Conservation (phyloP, 1,140 invertebrate species). For the Drosophila bocqueti region DNA sequence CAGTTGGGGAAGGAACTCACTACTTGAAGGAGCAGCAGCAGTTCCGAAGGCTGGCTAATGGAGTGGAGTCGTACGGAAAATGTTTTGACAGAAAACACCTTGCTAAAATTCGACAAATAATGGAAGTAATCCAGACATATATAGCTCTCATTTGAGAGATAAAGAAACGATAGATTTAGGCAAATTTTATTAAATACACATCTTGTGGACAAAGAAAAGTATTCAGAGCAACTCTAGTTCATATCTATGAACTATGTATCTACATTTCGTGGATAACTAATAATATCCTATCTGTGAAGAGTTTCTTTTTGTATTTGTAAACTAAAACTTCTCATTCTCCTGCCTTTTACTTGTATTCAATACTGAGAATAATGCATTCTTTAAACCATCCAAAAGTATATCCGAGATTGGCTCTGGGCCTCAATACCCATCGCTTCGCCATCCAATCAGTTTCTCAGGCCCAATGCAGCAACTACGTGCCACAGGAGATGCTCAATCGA, state of each 20-base stretch:
- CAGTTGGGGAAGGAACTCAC: background rate
- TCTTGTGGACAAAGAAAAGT: no score
- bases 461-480: conserved; percentile 35
- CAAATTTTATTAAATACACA: background rate
- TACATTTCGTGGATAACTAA: background rate
- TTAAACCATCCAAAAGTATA: background rate
- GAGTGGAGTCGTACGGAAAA: background rate
- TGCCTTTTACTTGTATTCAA: background rate
- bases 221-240: background rate
- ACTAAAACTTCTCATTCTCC: no score
- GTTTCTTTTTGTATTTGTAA: background rate
- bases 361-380: no score
- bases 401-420: background rate
- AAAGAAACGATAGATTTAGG: background rate
- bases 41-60: background rate
- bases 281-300: background rate
- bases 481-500: conserved; percentile 2
- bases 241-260: no score
- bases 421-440: background rate
- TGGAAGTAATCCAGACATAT: background rate
- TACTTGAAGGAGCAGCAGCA: conserved; percentile 2
- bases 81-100: background rate
- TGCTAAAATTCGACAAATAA: background rate
- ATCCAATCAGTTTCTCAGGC: conserved; percentile 22
- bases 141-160: background rate